Evolutionary conservation across 2,888 invertebrate species (phyloP), one percentile per base, ranked within the genome.

Genomic region (Mimumesa dahlbomi): DNA sequence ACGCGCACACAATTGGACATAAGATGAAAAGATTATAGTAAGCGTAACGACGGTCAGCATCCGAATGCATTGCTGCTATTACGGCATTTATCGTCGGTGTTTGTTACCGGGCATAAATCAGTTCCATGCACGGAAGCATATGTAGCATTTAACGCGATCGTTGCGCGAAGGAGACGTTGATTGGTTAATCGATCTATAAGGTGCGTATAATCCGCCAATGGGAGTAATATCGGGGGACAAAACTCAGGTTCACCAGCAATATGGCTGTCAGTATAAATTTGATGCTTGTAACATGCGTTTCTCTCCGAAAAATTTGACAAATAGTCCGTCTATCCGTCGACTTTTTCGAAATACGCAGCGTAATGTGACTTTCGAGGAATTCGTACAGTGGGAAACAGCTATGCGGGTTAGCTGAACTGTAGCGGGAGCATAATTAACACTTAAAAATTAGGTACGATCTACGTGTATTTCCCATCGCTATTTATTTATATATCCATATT

Each of bases 201-300:
- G 53, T 64, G 50, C 57, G 57, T 53, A 6, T 25, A 42, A 59
- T 90, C 87, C 85, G 90, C 94, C 94, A 94, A 94, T 94, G 91
- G 90, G 91, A 91, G 90, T 84, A 85, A 91, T 91, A 92, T 91
- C 91, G 91, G 91, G 92, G 92, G 93, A 94, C 94, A 95, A 95
- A 90, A 95, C 94, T 93, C 93, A 93, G 93, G 93, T 93, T 93
- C 93, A 93, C 93, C 93, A 92, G 93, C 95, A 95, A 95, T 93
- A 96, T 96, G 95, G 96, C 95, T 95, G 96, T 94, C 96, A 97
- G 96, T 97, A 97, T 97, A 97, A 95, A 97, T 96, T 95, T 95
- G 95, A 94, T 93, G 93, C 93, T 93, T 93, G 93, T 91, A 93
- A 92, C 93, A 95, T 95, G 95, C 93, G 93, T 93, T 94, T 94